These are phyloP conservation scores for Drosophila nigricruria DNA, from an alignment of 2,888 invertebrate species.

Conservation along the genomic window DNA sequence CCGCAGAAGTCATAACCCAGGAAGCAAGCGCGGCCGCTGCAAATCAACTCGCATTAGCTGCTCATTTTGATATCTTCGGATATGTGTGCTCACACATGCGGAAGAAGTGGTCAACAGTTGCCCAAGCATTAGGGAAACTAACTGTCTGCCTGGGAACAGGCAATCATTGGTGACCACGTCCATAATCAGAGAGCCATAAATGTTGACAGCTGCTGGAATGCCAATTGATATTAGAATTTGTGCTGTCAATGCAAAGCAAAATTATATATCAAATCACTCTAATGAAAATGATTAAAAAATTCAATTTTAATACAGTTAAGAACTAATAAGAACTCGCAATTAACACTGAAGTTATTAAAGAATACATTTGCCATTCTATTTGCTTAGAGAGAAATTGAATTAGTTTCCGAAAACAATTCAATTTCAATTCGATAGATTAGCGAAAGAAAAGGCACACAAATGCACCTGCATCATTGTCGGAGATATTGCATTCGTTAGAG, in stretches of 20 bases:
- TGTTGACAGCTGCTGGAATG: slow-evolving; percentile 20
- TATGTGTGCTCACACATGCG: slow-evolving; percentile 57
- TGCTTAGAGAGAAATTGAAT: neutral
- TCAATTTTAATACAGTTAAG: neutral
- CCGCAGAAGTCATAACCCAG: slow-evolving; percentile 80
- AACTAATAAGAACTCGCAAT: neutral
- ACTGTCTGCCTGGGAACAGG: slow-evolving; percentile 35
- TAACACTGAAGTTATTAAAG: neutral
- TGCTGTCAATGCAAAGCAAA: neutral
- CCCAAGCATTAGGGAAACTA: slow-evolving; percentile 38
- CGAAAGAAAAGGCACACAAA: slow-evolving; percentile 6
- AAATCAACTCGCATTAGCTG: slow-evolving; percentile 56
- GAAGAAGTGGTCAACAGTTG: slow-evolving; percentile 52
- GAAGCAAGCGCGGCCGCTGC: slow-evolving; percentile 48
- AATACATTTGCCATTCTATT: neutral
- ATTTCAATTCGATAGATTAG: slow-evolving; percentile 14
- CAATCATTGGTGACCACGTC: slow-evolving; percentile 31
- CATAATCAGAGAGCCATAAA: slow-evolving; percentile 14
- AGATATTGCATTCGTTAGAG: slow-evolving; percentile 26
- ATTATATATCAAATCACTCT: too few relatives aligned
- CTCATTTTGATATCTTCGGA: slow-evolving; percentile 43
- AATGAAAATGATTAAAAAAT: neutral
- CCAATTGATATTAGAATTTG: slow-evolving; percentile 1
- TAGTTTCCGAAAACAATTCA: slow-evolving; percentile 5
- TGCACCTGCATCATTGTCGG: slow-evolving; percentile 36